phyloP scores from a whole-genome alignment of 2,113 vertebrate genomes.

The Rhipidura dahli region DNA sequence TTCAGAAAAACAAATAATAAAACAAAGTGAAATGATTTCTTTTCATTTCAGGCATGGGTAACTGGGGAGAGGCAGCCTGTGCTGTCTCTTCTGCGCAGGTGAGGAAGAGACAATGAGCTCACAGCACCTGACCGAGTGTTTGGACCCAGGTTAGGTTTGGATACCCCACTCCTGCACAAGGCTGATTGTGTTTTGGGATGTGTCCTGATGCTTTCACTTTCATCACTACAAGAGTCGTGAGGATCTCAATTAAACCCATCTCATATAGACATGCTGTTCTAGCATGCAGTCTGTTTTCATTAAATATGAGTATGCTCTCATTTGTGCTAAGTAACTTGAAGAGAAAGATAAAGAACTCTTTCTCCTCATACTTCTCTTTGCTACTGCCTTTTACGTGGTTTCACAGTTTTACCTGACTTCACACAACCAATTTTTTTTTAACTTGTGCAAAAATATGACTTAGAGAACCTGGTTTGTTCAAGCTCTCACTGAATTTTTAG shows the following conservation, averaged over 20 bases:
- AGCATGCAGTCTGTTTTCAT: not conserved
- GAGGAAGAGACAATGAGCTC: not conserved
- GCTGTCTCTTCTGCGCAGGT: not conserved
- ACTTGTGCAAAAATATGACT: not conserved
- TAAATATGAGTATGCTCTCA: not conserved
- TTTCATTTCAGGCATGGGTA: not conserved
- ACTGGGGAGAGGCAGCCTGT: not conserved
- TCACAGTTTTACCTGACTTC: not conserved
- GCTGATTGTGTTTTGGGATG: not conserved
- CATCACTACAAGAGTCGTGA: not conserved
- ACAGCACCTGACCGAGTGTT: not conserved
- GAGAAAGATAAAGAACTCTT: not conserved
- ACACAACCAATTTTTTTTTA: not conserved
- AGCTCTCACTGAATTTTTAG: constrained; percentile 44
- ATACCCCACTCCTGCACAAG: not conserved
- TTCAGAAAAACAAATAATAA: not conserved
- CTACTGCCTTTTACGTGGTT: not conserved
- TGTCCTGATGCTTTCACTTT: not conserved
- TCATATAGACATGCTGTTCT: not conserved
- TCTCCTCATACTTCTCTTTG: not conserved
- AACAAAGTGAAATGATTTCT: not conserved
- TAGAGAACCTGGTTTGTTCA: constrained; percentile 30
- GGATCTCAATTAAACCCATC: not conserved
- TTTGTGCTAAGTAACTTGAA: not conserved
- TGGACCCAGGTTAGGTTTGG: not conserved